Evolutionary conservation across 1,140 invertebrate genomes (phyloP).

Genomic region (Laupala kohalensis): DNA sequence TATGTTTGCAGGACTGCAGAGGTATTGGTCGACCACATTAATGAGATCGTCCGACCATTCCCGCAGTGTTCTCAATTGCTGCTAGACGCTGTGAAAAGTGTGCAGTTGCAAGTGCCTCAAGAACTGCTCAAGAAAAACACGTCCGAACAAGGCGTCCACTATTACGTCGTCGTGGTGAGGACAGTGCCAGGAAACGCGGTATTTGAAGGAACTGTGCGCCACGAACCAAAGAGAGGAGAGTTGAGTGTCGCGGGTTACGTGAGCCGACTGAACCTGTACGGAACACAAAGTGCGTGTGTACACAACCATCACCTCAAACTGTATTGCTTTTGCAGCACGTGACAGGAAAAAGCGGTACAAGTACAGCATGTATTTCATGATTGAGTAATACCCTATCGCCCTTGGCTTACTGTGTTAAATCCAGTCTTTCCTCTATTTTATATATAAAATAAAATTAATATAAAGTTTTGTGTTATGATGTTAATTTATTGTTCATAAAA

Average conservation of each 20-base stretch:
- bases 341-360: too few species aligned
- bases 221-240: conserved; percentile 18
- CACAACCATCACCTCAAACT: conserved; percentile 58
- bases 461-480: too few species aligned
- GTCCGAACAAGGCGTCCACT: conserved; percentile 24
- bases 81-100: conserved; percentile 38
- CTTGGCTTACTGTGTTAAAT: too few species aligned
- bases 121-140: conserved; percentile 11
- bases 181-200: conserved; percentile 52
- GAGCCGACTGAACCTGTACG: conserved; percentile 70
- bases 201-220: conserved; percentile 60
- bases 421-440: too few species aligned
- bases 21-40: conserved; percentile 46
- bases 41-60: conserved; percentile 36
- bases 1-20: conserved; percentile 11
- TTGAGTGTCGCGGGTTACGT: conserved; percentile 44
- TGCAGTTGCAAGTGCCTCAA: conserved; percentile 29
- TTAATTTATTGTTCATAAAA: too few species aligned
- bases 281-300: conserved; percentile 62
- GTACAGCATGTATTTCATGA: too few species aligned
- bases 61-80: conserved; percentile 37
- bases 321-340: conserved; percentile 54
- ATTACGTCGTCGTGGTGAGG: conserved; percentile 50
- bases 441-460: too few species aligned
- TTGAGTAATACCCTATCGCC: too few species aligned